These are phyloP conservation scores for Stomatorhinus walkeri DNA, from an alignment of 2,797 vertebrate genomes.

Conservation along the genomic window DNA sequence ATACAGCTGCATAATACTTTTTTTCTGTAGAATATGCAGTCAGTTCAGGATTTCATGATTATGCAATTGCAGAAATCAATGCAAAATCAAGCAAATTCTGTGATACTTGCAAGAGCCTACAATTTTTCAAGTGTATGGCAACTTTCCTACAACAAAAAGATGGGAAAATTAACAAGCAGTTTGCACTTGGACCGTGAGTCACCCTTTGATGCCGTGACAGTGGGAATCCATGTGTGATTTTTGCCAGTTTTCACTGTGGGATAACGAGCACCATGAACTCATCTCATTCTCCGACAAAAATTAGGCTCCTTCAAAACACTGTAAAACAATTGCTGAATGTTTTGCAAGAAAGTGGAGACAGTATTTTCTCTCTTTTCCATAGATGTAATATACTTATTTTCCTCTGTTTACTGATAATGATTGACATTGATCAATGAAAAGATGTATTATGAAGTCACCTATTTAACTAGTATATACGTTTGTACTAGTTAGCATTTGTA, in stretches of 20 bases:
- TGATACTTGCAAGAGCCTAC: not conserved
- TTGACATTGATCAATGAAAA: not conserved
- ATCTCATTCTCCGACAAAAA: not conserved
- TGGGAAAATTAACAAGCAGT: not conserved
- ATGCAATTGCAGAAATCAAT: not conserved
- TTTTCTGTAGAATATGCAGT: not conserved
- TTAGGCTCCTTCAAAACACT: not conserved
- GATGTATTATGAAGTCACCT: not conserved
- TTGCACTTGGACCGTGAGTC: not conserved
- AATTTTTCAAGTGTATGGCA: not conserved
- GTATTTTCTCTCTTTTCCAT: not conserved
- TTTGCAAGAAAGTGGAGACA: not conserved
- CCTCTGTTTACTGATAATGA: not conserved
- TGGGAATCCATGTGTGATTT: not conserved
- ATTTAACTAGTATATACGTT: not conserved
- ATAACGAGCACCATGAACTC: not conserved
- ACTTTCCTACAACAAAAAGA: not conserved
- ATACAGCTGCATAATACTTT: not conserved
- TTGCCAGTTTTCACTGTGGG: not conserved
- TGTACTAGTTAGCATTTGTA: not conserved
- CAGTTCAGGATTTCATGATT: not conserved
- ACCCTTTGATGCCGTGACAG: not conserved
- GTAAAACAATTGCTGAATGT: not conserved
- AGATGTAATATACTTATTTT: not conserved
- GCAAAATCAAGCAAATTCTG: not conserved